Evolutionary conservation across 2,888 invertebrate species (phyloP), one percentile per base, ranked within the genome.

Genomic region (Boloria selene): DNA sequence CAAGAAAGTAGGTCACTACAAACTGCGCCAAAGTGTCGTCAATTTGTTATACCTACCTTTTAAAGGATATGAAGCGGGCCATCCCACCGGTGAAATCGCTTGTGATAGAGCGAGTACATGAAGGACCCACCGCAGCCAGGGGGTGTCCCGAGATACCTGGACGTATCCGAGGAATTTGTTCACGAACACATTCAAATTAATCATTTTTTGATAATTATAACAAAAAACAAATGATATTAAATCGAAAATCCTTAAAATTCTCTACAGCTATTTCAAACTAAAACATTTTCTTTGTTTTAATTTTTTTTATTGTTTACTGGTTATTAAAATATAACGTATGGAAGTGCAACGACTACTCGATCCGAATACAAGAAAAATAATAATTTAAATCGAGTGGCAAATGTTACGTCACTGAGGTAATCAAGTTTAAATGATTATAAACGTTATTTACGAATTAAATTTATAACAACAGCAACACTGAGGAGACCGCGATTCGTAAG

Each of bases 31-130:
- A n/a, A n/a, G n/a, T n/a, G n/a, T n/a, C n/a, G n/a, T n/a, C n/a
- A n/a, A n/a, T n/a, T n/a, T n/a, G n/a, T n/a, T n/a, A n/a, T n/a
- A 22, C 22, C 22, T 77, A 88, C 89, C 87, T 76, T 75, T 74
- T 16, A 87, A 61, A 4, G 73, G 66, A 68, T 83, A 82, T 22
- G 83, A 75, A 0, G 68, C 69, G 0, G 89, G 88, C 90, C 90
- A 90, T 3, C 80, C 88, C 0, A 76, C 75, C 0, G 85, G 83
- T 0, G 77, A 47, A 0, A 90, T 73, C 7, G 82, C 79, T 31
- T 83, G 82, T 2, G 82, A 78, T n/a, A 89, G 60, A 0, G 84
- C 82, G 47, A 89, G 65, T 0, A 79, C 71, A 2, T 79, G 75
- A 16, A 89, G 69, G 7, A 87, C 16, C 77, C 79, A 80, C 60